Evolutionary conservation across 2,888 invertebrate species (phyloP).

Genomic region (Conops quadrifasciatus): DNA sequence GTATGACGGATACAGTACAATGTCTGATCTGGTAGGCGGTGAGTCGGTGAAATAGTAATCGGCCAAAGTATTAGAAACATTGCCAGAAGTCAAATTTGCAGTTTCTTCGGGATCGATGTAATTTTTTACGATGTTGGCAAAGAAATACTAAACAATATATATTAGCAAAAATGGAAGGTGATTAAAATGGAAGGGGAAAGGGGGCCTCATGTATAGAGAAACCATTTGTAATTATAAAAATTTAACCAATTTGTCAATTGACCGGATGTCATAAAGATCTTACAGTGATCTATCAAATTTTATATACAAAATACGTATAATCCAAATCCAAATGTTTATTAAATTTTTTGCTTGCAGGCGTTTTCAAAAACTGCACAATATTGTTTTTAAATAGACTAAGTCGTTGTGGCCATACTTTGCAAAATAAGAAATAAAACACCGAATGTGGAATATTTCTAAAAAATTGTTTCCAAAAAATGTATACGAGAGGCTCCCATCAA

Average conservation of each 20-base stretch:
- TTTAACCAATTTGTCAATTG: neutral
- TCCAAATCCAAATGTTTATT: too few species aligned
- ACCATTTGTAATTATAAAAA: too few species aligned
- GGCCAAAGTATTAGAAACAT: conserved; percentile 48
- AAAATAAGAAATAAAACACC: neutral
- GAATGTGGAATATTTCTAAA: neutral
- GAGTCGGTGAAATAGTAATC: conserved; percentile 49
- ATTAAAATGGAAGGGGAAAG: neutral
- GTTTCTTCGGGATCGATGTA: conserved; percentile 55
- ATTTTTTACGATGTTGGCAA: conserved; percentile 49
- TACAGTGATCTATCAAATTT: too few species aligned
- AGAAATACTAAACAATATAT: conserved; percentile 47
- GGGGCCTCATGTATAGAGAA: neutral
- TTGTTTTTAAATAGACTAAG: too few species aligned
- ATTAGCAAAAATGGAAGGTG: neutral
- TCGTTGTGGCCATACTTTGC: too few species aligned
- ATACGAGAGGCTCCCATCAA: neutral
- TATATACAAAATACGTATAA: too few species aligned
- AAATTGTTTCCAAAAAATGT: neutral
- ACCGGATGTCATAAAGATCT: neutral
- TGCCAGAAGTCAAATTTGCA: conserved; percentile 46
- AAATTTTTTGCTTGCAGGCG: too few species aligned
- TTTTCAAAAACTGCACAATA: too few species aligned
- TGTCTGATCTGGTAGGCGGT: conserved; percentile 48
- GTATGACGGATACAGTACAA: conserved; percentile 73